These are phyloP conservation scores for Amphiprion ocellaris DNA, from an alignment of 2,113 vertebrate species.

Conservation along the genomic window DNA sequence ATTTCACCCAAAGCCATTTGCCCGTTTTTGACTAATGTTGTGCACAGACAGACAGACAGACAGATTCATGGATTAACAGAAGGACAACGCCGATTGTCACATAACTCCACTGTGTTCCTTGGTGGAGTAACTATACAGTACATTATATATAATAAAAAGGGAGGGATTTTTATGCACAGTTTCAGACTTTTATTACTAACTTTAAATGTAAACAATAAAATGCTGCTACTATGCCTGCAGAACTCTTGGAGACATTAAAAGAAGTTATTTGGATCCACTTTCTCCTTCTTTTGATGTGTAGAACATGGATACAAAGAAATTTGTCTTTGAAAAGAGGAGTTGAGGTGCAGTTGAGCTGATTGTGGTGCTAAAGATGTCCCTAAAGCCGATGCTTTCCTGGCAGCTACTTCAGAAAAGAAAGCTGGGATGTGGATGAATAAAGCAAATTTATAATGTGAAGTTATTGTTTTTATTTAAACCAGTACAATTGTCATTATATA, in stretches of 20 bases:
- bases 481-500: no score
- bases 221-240: not conserved
- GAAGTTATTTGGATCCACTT: not conserved
- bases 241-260: not conserved
- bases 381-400: constrained; percentile 15
- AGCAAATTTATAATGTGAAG: not conserved
- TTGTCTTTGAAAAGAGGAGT: not conserved
- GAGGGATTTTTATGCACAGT: not conserved
- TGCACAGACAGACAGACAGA: no score
- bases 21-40: no score
- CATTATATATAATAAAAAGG: not conserved
- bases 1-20: no score
- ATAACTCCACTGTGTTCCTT: no score
- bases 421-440: not conserved
- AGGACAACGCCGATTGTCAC: no score
- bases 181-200: constrained; percentile 5
- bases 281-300: not conserved
- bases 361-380: not conserved
- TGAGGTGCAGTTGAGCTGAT: not conserved
- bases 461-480: not conserved
- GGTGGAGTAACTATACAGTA: not conserved
- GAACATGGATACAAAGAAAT: not conserved
- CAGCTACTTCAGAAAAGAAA: constrained; percentile 10
- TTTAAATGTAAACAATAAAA: not conserved
- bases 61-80: no score